Evolutionary conservation across 1,140 invertebrate genomes (phyloP), one percentile per base, ranked within the genome.

Genomic region (Micrasema longulum): DNA sequence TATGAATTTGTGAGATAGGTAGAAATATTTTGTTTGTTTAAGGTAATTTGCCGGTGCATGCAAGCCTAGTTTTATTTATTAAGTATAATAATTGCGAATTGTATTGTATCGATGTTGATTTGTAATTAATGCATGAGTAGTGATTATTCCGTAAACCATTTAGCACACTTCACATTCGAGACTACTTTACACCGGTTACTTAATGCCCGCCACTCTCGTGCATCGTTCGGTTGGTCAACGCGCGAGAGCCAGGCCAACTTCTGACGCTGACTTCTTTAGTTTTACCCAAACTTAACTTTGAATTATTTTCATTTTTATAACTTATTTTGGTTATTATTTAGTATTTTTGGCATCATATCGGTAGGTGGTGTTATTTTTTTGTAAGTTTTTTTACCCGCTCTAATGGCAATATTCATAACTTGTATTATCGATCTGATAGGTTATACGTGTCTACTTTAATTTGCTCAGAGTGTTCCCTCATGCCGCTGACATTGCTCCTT

Each of bases 351-450:
- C 73, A 75, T 72, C 73, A 75, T 72, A 23, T 72, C 73, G 73
- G 73, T 75, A 75, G 73, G 70, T 75, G 73, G 67, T 74, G 73
- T 74, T 74, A 55, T 63, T 60, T 63, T 43, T 38, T 57, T 64
- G 38, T 66, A 62, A 67, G 35, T 74, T 65, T 63, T 68, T n/a
- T n/a, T n/a, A n/a, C 52, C 66, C 48, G 48, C 50, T 69, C 12
- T 69, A 35, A 50, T 74, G 72, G 71, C 72, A 71, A 63, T 70
- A 70, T 74, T 55, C n/a, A n/a, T n/a, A n/a, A n/a, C n/a, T 69
- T 35, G 66, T 57, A 52, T 38, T 31, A 11, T 74, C 26, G 72
- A 74, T 74, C 72, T 67, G 68, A 71, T n/a, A n/a, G n/a, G n/a
- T n/a, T n/a, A n/a, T n/a, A n/a, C n/a, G n/a, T n/a, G n/a, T n/a